A percentile compares a stretch with the other conserved stretches of the same genome.
These are phyloP conservation scores for Gymnoscelis rufifasciata DNA, from an alignment of 2,888 invertebrate genomes.

Conservation along the genomic window DNA sequence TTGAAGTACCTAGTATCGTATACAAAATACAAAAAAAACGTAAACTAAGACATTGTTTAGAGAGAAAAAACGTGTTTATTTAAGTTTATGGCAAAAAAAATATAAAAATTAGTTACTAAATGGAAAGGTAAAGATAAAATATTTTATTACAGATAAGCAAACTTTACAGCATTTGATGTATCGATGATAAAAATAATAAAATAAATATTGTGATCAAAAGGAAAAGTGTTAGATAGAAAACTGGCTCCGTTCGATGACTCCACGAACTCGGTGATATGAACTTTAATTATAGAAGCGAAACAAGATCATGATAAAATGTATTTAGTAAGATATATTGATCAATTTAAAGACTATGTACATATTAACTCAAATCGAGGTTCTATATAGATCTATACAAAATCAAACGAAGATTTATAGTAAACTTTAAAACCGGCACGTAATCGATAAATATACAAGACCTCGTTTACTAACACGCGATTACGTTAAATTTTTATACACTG, in stretches of 20 bases:
- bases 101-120: too few relatives aligned
- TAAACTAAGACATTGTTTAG: too few relatives aligned
- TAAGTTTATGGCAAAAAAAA: too few relatives aligned
- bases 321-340: not conserved
- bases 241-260: slow-evolving; percentile 7
- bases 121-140: not conserved
- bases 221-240: slow-evolving; percentile 28
- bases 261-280: slow-evolving; percentile 42
- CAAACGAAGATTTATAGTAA: slow-evolving; percentile 20
- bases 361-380: too few relatives aligned
- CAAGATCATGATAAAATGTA: slow-evolving; percentile 25
- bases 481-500: slow-evolving; percentile 28
- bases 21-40: too few relatives aligned
- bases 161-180: slow-evolving; percentile 6
- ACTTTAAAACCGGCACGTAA: slow-evolving; percentile 32
- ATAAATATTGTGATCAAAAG: slow-evolving; percentile 18
- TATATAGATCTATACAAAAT: too few relatives aligned
- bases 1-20: too few relatives aligned
- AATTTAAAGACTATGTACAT: too few relatives aligned
- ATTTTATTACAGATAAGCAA: slow-evolving; percentile 11
- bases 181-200: too few relatives aligned
- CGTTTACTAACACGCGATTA: slow-evolving; percentile 47
- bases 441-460: slow-evolving; percentile 49
- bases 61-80: too few relatives aligned
- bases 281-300: slow-evolving; percentile 45